A percentile compares a stretch with the other conserved stretches of the same genome.
Conservation (phyloP, 2,797 vertebrate species). For the Melanogrammus aeglefinus region DNA sequence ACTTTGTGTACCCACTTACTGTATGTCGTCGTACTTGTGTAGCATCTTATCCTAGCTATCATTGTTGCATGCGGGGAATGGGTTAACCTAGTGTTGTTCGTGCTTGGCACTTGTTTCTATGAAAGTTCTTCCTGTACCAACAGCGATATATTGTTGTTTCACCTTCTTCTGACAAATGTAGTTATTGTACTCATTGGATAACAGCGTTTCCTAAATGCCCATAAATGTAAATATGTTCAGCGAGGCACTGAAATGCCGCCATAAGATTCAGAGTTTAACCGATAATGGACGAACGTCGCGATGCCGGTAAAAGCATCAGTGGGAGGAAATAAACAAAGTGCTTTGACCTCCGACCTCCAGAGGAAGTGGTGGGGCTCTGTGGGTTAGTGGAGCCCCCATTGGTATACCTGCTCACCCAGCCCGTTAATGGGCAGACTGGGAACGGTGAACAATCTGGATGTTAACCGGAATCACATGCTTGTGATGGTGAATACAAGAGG, state of each 20-base stretch:
- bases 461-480: conserved; percentile 12
- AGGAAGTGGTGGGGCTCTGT: conserved; percentile 24
- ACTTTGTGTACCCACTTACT: too few species aligned
- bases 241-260: not conserved
- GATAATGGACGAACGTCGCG: not conserved
- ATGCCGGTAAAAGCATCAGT: conserved; percentile 8
- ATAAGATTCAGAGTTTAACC: conserved; percentile 4
- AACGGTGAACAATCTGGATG: conserved; percentile 18
- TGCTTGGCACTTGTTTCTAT: too few species aligned
- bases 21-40: too few species aligned
- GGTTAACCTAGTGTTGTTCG: too few species aligned
- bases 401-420: conserved; percentile 18
- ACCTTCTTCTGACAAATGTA: too few species aligned
- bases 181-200: too few species aligned
- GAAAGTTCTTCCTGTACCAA: too few species aligned
- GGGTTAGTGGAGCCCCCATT: conserved; percentile 16
- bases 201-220: too few species aligned
- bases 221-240: too few species aligned
- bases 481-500: not conserved
- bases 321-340: conserved; percentile 21
- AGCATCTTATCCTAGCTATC: too few species aligned
- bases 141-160: too few species aligned
- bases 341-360: conserved; percentile 17
- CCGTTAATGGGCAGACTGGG: conserved; percentile 16
- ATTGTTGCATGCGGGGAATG: too few species aligned